Evolutionary conservation across 2,797 vertebrate species (phyloP).

Genomic region (Schizothorax lantsangensis): DNA sequence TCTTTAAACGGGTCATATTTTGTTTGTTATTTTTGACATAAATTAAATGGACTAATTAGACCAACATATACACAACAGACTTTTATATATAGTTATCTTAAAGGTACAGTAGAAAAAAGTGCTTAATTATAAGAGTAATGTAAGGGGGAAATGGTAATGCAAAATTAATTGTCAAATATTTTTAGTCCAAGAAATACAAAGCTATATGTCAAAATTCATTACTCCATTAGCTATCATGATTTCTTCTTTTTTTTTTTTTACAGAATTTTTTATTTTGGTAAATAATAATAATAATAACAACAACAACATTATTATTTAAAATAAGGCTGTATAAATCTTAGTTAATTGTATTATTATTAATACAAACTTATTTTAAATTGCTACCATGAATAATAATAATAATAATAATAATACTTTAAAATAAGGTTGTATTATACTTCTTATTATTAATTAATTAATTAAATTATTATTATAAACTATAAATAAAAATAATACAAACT

Average conservation of each 20-base stretch:
- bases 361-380: too few relatives aligned
- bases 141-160: too few relatives aligned
- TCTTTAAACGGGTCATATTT: not conserved
- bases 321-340: not conserved
- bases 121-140: too few relatives aligned
- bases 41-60: too few relatives aligned
- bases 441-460: too few relatives aligned
- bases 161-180: not conserved
- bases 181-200: not conserved
- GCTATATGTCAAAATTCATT: not conserved
- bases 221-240: not conserved
- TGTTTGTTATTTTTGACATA: not conserved
- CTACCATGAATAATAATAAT: not conserved
- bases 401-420: not conserved
- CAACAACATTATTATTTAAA: not conserved
- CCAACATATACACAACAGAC: too few relatives aligned
- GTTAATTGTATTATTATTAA: not conserved
- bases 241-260: not conserved
- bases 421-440: not conserved
- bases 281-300: not conserved
- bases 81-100: too few relatives aligned
- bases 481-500: not conserved
- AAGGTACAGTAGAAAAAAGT: too few relatives aligned
- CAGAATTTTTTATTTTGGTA: not conserved
- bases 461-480: not conserved